Evolutionary conservation across 2,113 vertebrate species (phyloP), one percentile per base, ranked within the genome.

Genomic region (Eretmochelys imbricata): DNA sequence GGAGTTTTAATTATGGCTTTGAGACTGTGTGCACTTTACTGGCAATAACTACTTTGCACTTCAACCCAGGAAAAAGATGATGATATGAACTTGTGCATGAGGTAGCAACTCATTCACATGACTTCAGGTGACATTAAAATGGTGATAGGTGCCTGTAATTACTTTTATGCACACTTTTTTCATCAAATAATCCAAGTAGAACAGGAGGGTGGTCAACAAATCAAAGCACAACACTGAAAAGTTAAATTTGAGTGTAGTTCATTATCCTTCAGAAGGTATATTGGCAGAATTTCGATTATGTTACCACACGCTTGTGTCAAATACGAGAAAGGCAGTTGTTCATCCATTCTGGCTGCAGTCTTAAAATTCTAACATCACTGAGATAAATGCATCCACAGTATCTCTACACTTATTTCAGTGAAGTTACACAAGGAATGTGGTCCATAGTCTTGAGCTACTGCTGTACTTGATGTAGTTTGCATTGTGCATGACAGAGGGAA

Each of bases 401-500:
- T 89, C 17, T 76, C 25, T 93, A 8, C 79, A 84, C 5, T 94
- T 38, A 51, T 31, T 91, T 88, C n/a, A 82, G 29, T 29, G 38
- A 80, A 91, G 53, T 80, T 85, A 86, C 91, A 91, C 82, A 78
- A 87, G 80, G n/a, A 2, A 59, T 91, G 89, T 93, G 3, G 50
- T 84, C 5, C 0, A 0, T 16, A 72, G 50, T 54, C 79, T 81
- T 1, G 1, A 55, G 50, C 46, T 59, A 25, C 22, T 82, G 85
- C 17, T 76, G 46, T 83, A 80, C 81, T 91, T 87, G 91, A 82
- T 93, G 89, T 85, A 87, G 82, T 94, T 94, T 88, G 29, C 17
- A 87, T 82, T 92, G 72, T 91, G 51, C 84, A 57, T 97, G 89
- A 91, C 86, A 92, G 85, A 80, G 55, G 92, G 79, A 84, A 94